Base-by-base conservation (phyloP, 2,888 invertebrate species). In the Xestia c-nigrum region DNA sequence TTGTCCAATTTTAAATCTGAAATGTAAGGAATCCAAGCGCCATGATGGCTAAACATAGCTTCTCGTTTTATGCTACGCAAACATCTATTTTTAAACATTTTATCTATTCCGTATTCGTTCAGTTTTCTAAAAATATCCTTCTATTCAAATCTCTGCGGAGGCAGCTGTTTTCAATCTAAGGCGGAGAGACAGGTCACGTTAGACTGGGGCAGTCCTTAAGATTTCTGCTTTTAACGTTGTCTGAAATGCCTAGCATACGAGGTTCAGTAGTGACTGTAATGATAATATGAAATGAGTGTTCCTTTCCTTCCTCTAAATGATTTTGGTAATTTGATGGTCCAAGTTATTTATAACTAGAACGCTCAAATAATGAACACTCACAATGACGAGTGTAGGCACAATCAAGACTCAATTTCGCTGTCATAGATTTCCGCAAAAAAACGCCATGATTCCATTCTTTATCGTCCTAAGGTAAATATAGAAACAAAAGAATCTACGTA, bases 1-100 rank as follows among this genome's bases (percentile, higher is more conserved):
- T 9, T 31, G 19, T 61, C 46, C 43, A 40, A 38, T 63, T 59
- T 73, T 61, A 6, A 59, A 59, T 75, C 21, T 61, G 9, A 43
- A 50, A 59, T 59, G 31, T 72, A 69, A 61, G 12, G 61, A 55
- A 67, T 67, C 31, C 73, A 64, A 71, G 67, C 46, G n/a, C 38
- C 21, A 46, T 55, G 66, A 71, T 61, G 21, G 70, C 75, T 75
- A 40, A 65, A 50, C 46, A 50, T 71, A 72, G 59, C 43, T 69
- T 64, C 47, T 19, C 70, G 57, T 74, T 70, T 64, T 52, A 80
- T 57, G 59, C 67, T 43, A 74, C 52, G 63, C 55, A 61, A 80
- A 80, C 67, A 72, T 72, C 5, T 84, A 79, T 72, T 85, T 84
- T 75, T 72, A 72, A 65, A 75, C 57, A 80, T 76, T 80, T 80